Conservation (phyloP, 2,888 invertebrate species). For the Noctuana brunneofusca region DNA sequence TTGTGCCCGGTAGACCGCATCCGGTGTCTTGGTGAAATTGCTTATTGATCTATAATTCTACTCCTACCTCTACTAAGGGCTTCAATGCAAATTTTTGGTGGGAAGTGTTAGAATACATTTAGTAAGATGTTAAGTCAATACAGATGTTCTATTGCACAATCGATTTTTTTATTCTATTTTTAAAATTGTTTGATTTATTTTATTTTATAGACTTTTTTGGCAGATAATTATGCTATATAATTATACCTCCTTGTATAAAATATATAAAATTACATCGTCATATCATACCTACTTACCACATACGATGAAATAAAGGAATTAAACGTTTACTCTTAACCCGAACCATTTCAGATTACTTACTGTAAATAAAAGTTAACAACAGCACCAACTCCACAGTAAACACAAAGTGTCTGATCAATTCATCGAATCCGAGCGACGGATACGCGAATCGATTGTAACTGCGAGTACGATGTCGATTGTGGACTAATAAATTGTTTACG, state of each 20-base stretch:
- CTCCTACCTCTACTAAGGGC: conserved; percentile 34
- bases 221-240: too few relatives aligned
- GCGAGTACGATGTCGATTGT: conserved; percentile 69
- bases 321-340: too few relatives aligned
- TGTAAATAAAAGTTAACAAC: conserved; percentile 11
- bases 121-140: too few relatives aligned
- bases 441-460: conserved; percentile 66
- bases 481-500: conserved; percentile 74
- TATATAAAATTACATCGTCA: too few relatives aligned
- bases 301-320: too few relatives aligned
- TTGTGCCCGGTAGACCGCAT: conserved; percentile 69
- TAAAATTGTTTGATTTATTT: too few relatives aligned
- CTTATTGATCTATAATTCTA: conserved; percentile 68
- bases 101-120: neutral
- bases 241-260: too few relatives aligned
- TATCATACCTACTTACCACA: too few relatives aligned
- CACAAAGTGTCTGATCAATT: conserved; percentile 54
- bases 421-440: conserved; percentile 52
- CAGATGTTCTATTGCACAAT: too few relatives aligned
- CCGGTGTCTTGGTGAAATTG: conserved; percentile 71
- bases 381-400: conserved; percentile 43
- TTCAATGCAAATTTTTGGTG: conserved; percentile 8
- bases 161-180: too few relatives aligned
- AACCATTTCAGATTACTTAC: neutral
- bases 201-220: too few relatives aligned